A percentile compares a stretch with the other conserved stretches of the same genome.
These are phyloP conservation scores for Parus major DNA, from an alignment of 2,113 vertebrate species.

Conservation along the genomic window DNA sequence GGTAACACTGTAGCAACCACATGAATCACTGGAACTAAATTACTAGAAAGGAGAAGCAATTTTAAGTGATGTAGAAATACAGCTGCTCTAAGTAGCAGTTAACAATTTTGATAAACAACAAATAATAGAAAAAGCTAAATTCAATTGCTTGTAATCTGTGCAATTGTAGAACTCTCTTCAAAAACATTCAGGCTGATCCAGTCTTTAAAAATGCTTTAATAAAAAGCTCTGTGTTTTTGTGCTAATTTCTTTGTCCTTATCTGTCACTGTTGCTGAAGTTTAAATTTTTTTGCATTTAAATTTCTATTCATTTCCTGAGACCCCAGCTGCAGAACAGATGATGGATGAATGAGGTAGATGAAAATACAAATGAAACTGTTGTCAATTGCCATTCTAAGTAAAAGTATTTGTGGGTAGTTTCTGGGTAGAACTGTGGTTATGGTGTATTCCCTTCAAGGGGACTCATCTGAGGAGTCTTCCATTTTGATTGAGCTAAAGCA, in stretches of 20 bases:
- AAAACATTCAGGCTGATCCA: neutral
- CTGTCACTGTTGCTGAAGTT: neutral
- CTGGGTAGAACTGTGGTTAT: neutral
- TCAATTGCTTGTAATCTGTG: neutral
- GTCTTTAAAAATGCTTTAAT: neutral
- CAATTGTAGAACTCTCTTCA: neutral
- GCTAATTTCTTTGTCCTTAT: neutral
- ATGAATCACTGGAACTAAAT: neutral
- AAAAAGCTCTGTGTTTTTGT: neutral
- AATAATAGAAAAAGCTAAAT: neutral
- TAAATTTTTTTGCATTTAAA: neutral
- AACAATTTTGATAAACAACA: neutral
- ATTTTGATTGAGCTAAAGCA: rapidly evolving
- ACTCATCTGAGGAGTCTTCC: neutral
- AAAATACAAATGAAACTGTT: neutral
- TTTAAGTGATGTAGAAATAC: neutral
- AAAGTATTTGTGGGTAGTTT: neutral
- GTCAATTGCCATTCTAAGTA: neutral
- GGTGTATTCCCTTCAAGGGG: neutral
- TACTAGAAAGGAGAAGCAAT: neutral
- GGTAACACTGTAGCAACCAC: neutral
- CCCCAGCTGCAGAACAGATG: neutral
- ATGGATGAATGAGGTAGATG: neutral
- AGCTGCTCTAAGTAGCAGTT: neutral
- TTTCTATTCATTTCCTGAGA: neutral